Percentiles rank a stretch among this genome's conserved stretches.
These are phyloP conservation scores for Eilema griseolum DNA, from an alignment of 2,888 invertebrate genomes.

Conservation along the genomic window DNA sequence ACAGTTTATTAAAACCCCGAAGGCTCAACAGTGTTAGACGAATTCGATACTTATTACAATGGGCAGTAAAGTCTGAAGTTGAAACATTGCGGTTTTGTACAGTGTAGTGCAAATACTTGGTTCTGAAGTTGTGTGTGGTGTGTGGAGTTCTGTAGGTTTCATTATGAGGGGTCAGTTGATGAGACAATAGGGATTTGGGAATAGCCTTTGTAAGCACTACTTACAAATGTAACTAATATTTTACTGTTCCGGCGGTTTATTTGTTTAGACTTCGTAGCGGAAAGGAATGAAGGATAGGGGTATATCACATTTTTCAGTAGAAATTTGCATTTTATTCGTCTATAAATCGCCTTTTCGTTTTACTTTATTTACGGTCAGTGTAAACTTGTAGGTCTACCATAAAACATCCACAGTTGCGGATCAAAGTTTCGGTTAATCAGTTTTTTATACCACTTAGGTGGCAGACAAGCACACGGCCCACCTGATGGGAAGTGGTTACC, in stretches of 20 bases:
- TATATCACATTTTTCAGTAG: not conserved
- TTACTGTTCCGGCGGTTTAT: not conserved
- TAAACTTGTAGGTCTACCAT: no score
- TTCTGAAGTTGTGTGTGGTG: not conserved
- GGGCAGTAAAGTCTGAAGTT: not conserved
- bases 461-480: no score
- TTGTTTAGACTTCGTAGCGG: not conserved
- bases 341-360: no score
- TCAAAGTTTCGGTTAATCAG: no score
- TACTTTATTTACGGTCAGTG: no score
- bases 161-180: slow-evolving; percentile 3
- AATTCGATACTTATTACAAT: not conserved
- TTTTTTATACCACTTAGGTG: no score
- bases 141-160: not conserved
- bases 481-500: no score
- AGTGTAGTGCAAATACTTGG: not conserved
- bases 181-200: not conserved
- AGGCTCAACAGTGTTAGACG: not conserved
- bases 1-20: slow-evolving; percentile 7
- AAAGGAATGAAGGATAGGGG: not conserved
- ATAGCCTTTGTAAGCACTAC: not conserved
- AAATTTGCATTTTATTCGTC: no score
- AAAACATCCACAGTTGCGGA: no score
- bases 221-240: slow-evolving; percentile 10
- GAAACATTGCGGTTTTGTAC: not conserved